phyloP scores from a whole-genome alignment of 2,888 invertebrate genomes.

The Rhyacophila evoluta region DNA sequence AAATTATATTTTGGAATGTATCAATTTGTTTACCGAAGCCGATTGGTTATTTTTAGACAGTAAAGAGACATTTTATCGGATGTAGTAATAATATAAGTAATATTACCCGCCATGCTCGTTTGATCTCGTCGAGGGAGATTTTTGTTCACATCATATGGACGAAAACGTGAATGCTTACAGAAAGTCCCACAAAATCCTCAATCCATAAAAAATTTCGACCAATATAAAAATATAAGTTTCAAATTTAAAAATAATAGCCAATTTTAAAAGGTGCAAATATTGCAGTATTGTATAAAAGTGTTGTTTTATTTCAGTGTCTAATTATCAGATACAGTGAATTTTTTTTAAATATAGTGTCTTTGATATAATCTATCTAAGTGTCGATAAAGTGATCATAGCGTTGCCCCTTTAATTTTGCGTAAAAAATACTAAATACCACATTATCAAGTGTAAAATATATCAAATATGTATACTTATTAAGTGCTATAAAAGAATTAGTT shows the following conservation, averaged over 20 bases:
- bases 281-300: too few species aligned
- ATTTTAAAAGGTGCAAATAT: not conserved
- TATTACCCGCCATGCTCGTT: slow-evolving; percentile 54
- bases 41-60: not conserved
- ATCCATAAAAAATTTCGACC: not conserved
- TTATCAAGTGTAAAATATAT: too few species aligned
- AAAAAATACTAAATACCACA: too few species aligned
- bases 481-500: too few species aligned
- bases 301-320: too few species aligned
- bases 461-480: too few species aligned
- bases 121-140: slow-evolving; percentile 55
- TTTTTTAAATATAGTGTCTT: too few species aligned
- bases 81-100: slow-evolving; percentile 42
- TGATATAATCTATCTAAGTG: too few species aligned
- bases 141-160: slow-evolving; percentile 52
- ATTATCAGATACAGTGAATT: too few species aligned
- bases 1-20: not conserved
- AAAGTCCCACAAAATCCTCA: not conserved
- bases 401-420: too few species aligned
- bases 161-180: slow-evolving; percentile 25
- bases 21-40: not conserved
- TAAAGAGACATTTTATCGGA: slow-evolving; percentile 13
- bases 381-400: too few species aligned
- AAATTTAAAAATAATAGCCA: not conserved
- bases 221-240: not conserved